Conservation (phyloP, 37 sponge, comb jelly and placozoan genomes). For the Amphimedon queenslandica region DNA sequence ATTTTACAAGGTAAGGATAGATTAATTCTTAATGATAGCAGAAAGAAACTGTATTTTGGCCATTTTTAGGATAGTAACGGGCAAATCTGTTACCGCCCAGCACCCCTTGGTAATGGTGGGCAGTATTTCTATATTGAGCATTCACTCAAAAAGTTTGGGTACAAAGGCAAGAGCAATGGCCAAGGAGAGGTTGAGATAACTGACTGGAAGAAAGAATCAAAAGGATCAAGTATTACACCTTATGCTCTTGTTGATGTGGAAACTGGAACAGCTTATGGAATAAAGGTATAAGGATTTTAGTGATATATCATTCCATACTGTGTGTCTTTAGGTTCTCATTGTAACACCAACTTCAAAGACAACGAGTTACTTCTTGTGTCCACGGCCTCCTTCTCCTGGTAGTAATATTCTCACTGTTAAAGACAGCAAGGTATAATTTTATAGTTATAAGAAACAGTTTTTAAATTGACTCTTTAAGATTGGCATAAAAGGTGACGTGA, state of each 20-base stretch:
- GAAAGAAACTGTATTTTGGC: background rate
- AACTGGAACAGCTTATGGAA: constrained; percentile 26
- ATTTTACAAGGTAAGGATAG: background rate
- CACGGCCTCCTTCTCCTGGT: background rate
- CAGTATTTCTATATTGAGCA: constrained; percentile 18
- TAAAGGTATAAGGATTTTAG: constrained; percentile 30
- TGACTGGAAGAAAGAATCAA: constrained; percentile 25
- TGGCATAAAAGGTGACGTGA: background rate
- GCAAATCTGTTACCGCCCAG: constrained; percentile 32
- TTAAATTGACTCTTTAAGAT: background rate
- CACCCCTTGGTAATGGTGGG: constrained; percentile 16
- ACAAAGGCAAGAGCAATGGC: constrained; percentile 29
- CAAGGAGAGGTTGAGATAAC: constrained; percentile 26
- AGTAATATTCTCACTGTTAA: background rate
- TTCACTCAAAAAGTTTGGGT: background rate
- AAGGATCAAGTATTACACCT: constrained; percentile 4
- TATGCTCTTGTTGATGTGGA: constrained; percentile 47
- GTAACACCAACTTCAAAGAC: constrained; percentile 53
- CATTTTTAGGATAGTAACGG: constrained; percentile 28
- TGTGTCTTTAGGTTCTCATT: constrained; percentile 39
- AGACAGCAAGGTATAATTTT: background rate
- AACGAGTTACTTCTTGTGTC: constrained; percentile 30
- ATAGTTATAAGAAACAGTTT: background rate
- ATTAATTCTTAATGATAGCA: background rate
- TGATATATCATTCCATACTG: background rate